Evolutionary conservation across 2,113 vertebrate genomes (phyloP), one percentile per base, ranked within the genome.

Genomic region (Pomatorhinus ruficollis): DNA sequence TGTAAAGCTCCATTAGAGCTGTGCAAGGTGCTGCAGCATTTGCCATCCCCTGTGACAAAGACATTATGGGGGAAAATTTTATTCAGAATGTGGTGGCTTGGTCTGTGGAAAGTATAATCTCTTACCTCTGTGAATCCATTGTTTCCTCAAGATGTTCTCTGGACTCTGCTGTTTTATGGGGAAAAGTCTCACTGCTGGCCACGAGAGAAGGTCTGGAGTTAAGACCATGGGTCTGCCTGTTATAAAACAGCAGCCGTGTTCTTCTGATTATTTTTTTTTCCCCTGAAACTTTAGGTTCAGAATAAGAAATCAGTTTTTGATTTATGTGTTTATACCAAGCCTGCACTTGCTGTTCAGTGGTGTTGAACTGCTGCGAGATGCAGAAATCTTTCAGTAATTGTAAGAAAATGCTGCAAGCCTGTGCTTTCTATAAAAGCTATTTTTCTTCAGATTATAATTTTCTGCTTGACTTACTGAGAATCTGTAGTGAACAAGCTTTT

Each of bases 371-470:
- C 53, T 89, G 53, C 1, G 5, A 87, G 70, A 94, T 79, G 59
- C 80, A 94, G 80, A 92, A 92, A 47, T 61, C 61, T 83, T 81
- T 31, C 10, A 6, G n/a, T 89, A 91, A 74, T 57, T 74, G 39
- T 75, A 90, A 72, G 83, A 69, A 83, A 93, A 79, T 66, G 47
- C 57, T 93, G 44, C 16, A 54, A 91, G 44, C 28, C 72, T 78
- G 30, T 79, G 64, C 45, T 94, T 97, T 91, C 74, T 82, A 82
- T 81, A 66, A 91, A 95, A 91, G 72, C 64, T 84, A 23, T 79
- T 97, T 96, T 88, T 88, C 79, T 93, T 83, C 89, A 83, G 79
- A 92, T 92, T 90, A 89, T n/a, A 72, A 80, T 90, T 96, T 93
- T 93, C 92, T 93, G 81, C 95, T 76, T 91, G 81, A 82, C 42